These are phyloP conservation scores for Aethes cnicana DNA, from an alignment of 2,888 invertebrate species.

Conservation along the genomic window DNA sequence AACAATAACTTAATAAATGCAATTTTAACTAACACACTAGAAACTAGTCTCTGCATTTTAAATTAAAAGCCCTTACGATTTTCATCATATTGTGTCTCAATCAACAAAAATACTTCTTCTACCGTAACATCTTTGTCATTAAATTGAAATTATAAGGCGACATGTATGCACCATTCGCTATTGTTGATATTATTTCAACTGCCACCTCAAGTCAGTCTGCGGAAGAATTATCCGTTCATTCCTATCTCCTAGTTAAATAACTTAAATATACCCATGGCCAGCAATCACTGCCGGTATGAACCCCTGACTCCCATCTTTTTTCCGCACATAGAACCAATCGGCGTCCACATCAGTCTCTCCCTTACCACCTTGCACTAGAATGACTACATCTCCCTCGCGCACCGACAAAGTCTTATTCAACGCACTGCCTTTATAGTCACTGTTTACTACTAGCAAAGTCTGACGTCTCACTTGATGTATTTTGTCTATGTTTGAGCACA, in stretches of 20 bases:
- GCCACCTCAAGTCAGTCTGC: too few species aligned
- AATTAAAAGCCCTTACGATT: too few species aligned
- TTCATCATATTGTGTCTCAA: too few species aligned
- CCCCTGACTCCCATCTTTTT: conserved; percentile 87
- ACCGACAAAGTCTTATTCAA: conserved; percentile 85
- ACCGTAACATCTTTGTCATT: too few species aligned
- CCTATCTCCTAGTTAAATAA: conserved; percentile 28
- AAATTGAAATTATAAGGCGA: too few species aligned
- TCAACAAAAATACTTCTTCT: too few species aligned
- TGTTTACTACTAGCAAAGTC: conserved; percentile 86
- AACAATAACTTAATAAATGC: conserved; percentile 29
- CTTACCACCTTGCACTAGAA: conserved; percentile 78
- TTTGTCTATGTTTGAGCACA: conserved; percentile 59
- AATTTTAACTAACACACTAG: background rate
- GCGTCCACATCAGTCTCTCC: conserved; percentile 78
- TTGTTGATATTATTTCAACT: too few species aligned
- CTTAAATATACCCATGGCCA: conserved; percentile 88
- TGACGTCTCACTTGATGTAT: conserved; percentile 78
- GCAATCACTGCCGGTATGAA: conserved; percentile 90
- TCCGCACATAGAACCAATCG: conserved; percentile 90
- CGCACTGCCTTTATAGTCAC: conserved; percentile 83
- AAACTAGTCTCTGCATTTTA: too few species aligned
- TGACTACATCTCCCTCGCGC: conserved; percentile 88
- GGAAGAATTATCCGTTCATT: too few species aligned
- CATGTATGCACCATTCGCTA: too few species aligned